Base-by-base conservation (phyloP, 2,113 vertebrate species). In the Hippocampus comes region DNA sequence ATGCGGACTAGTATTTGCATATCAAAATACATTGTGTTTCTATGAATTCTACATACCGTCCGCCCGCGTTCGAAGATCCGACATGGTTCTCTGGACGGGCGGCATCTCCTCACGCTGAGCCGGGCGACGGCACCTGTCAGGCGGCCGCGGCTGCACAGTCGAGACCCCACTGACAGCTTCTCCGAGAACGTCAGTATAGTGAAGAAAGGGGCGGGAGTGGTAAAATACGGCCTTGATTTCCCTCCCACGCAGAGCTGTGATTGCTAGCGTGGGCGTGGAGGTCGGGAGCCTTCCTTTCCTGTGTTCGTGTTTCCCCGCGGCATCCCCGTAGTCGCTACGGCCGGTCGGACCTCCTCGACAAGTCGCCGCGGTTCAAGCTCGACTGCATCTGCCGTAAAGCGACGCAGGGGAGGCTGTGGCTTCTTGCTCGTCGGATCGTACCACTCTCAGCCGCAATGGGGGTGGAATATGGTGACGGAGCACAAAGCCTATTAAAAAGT, bases 11-110 rank as follows among this genome's bases (percentile, higher is more conserved):
- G 25, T 30, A 6, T 34, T 30, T 34, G 15, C 48, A 48, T 17
- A 48, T 17, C 43, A 5, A 25, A 18, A 18, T 3, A 2, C 64
- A 25, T 48, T 66, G 27, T 61, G 42, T 8, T 0, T 0, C 59
- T 69, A 11, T 41, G 27, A 18, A 71, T 72, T 70, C 7, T 68
- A 90, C 94, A 91, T 87, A 97, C 96, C 96, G 80, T 97, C 96
- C 0, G 92, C 92, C 0, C 96, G 92, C 30, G 91, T 93, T 66
- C 96, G 96, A 76, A 97, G 93, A 87, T 97, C 96, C 3, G 95
- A 94, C 91, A 97, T 92, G 0, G 95, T 96, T 80, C 94, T 96
- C 89, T 94, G 94, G 77, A 97, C 95, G 53, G 95, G 92, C 67
- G 94, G 93, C 96, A 97, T 95, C 90, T 82, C 88, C 59, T 64